phyloP scores from a whole-genome alignment of 2,113 vertebrate genomes.

The Bos indicus region DNA sequence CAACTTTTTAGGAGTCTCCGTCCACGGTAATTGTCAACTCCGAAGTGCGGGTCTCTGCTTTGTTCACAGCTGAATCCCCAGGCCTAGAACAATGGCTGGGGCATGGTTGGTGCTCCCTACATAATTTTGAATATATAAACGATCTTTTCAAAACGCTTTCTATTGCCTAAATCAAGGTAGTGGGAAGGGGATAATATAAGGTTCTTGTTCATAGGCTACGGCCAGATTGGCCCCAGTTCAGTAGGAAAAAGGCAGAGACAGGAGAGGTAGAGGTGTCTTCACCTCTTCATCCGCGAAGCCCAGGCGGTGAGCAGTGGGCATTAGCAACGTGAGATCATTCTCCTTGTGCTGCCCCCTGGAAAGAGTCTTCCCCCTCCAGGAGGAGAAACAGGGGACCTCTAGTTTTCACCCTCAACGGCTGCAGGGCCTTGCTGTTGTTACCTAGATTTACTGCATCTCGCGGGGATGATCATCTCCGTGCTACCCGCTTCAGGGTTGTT shows the following conservation, averaged over 20 bases:
- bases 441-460: background rate
- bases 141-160: background rate
- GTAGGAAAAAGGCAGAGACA: background rate
- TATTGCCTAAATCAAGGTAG: background rate
- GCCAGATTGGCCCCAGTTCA: background rate
- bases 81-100: background rate
- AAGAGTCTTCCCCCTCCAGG: background rate
- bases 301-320: background rate
- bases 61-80: background rate
- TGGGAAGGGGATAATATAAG: background rate
- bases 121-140: background rate
- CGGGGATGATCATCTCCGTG: background rate
- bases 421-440: background rate
- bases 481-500: background rate
- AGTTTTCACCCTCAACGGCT: background rate
- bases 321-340: background rate
- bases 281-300: background rate
- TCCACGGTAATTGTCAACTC: background rate
- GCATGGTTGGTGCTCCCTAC: background rate
- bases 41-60: background rate
- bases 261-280: background rate
- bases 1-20: background rate
- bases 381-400: background rate
- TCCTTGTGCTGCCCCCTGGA: background rate
- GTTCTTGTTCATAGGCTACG: background rate